phyloP scores from a whole-genome alignment of 2,113 vertebrate genomes.

The Synchiropus splendidus region DNA sequence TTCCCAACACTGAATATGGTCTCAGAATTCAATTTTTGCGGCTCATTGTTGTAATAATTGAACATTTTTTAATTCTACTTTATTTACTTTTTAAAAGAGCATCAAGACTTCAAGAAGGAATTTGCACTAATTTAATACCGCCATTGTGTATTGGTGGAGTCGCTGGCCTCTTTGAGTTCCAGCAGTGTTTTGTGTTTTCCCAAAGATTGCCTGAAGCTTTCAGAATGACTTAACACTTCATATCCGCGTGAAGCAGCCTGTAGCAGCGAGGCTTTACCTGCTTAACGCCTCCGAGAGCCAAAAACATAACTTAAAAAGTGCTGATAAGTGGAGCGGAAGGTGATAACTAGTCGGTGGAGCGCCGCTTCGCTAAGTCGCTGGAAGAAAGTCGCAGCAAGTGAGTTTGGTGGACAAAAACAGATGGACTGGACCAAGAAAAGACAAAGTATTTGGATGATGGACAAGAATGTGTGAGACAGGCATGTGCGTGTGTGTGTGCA shows the following conservation, averaged over 20 bases:
- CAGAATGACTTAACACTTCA: conserved; percentile 12
- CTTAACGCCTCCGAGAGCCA: conserved; percentile 19
- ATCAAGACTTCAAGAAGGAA: no score
- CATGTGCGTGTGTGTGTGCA: background rate
- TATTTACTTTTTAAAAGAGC: no score
- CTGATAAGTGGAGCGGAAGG: conserved; percentile 21
- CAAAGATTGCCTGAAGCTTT: conserved; percentile 23
- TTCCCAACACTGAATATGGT: no score
- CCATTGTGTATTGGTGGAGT: conserved; percentile 1
- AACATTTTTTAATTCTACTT: no score
- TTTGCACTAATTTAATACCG: no score
- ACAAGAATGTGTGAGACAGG: conserved; percentile 11
- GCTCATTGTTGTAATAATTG: no score
- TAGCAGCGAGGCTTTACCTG: conserved; percentile 9
- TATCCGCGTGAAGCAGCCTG: conserved; percentile 18
- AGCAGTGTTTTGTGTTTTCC: conserved; percentile 5
- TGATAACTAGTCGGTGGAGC: conserved; percentile 10
- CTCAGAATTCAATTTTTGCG: no score
- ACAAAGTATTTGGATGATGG: conserved; percentile 8
- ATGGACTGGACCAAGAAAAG: background rate
- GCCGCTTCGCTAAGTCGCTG: conserved; percentile 1
- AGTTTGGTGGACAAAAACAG: conserved; percentile 1
- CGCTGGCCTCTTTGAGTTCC: conserved; percentile 2
- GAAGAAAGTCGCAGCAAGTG: background rate
- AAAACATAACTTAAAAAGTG: conserved; percentile 15